Base-by-base conservation (phyloP, 2,113 vertebrate species). In the Coptodon bakossiorum region DNA sequence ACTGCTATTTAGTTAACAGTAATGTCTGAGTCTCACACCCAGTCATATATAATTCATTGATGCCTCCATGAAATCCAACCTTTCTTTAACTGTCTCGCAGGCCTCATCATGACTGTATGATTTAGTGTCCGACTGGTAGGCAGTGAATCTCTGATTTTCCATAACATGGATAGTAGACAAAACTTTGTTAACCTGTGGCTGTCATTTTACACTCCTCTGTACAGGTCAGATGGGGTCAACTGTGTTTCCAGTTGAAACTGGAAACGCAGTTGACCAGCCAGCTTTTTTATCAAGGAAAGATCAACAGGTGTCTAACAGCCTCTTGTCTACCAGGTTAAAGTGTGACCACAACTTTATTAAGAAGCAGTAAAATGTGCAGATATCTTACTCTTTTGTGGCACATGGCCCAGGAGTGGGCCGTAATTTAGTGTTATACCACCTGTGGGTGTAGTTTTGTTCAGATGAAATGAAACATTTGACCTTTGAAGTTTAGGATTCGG, bases 41-140 rank as follows among this genome's bases (percentile, higher is more conserved):
- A 10, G 19, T 89, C 76, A 88, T 95, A 27, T 85, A 91, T 95
- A 92, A 95, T 95, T 95, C 56, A 95, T 63, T n/a, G n/a, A 34
- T n/a, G 83, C 89, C 85, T 88, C 90, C 89, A 91, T 95, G 93
- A 93, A 94, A 95, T 83, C 68, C 38, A 40, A 92, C 86, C 89
- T 81, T 36, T 86, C 88, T 34, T 71, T 88, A 82, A 86, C 59
- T 90, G 87, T 92, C 61, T 53, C 56, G 14, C 24, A 12, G 31
- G 80, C 81, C 45, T 83, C 80, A 82, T 78, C 68, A 45, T 56
- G 86, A 53, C 82, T 50, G 36, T 85, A 71, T 79, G 83, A 68
- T 31, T 52, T 12, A 66, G 76, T 34, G 68, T 66, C 88, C 88
- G 73, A 91, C 66, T 81, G 61, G 24, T 73, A 84, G 34, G 19